phyloP scores from a whole-genome alignment of 2,888 invertebrate species.

The Hirudinaria manillensis region DNA sequence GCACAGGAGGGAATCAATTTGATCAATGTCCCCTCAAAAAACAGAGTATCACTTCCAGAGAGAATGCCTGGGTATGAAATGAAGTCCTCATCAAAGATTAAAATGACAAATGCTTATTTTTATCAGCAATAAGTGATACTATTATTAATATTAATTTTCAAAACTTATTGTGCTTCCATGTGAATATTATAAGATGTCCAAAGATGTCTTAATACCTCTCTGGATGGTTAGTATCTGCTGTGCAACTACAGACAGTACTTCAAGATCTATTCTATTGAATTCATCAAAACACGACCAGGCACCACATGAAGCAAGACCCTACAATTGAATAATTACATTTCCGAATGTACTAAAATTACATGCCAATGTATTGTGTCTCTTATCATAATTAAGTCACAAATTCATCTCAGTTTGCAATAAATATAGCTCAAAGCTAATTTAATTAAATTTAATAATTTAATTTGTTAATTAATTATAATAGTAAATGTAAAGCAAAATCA shows the following conservation, averaged over 20 bases:
- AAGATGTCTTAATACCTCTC: conserved; percentile 45
- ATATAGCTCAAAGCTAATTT: too few relatives aligned
- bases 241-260: conserved; percentile 73
- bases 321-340: conserved; percentile 5
- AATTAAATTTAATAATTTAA: too few relatives aligned
- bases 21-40: conserved; percentile 77
- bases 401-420: too few relatives aligned
- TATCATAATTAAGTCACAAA: too few relatives aligned
- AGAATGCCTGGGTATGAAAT: conserved; percentile 41
- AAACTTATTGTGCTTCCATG: background rate
- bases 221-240: conserved; percentile 77
- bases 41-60: conserved; percentile 42
- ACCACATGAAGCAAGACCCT: conserved; percentile 56
- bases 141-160: background rate
- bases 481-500: too few relatives aligned
- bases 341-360: background rate
- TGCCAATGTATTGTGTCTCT: too few relatives aligned
- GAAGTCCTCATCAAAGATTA: background rate
- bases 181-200: background rate
- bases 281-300: conserved; percentile 79
- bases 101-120: too few relatives aligned
- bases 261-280: conserved; percentile 75
- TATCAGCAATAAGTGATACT: background rate
- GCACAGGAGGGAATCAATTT: conserved; percentile 76
- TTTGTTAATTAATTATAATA: too few relatives aligned